Conservation (phyloP, 2,113 vertebrate genomes). For the Merops nubicus region DNA sequence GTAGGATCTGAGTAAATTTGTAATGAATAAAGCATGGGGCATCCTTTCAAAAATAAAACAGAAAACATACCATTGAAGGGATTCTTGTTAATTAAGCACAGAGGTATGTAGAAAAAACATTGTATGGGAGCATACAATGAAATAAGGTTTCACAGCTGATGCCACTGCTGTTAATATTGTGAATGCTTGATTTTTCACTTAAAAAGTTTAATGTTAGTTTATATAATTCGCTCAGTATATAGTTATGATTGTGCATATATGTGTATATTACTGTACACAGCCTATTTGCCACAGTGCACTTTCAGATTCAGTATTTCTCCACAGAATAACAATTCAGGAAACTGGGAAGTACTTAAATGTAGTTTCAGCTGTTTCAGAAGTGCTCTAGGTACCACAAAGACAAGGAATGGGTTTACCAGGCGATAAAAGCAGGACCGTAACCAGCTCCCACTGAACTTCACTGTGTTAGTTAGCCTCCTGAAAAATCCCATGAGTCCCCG, state of each 20-base stretch:
- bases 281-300: neutral
- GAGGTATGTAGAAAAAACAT: neutral
- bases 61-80: neutral
- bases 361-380: neutral
- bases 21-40: slow-evolving; percentile 18
- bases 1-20: neutral
- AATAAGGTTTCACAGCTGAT: neutral
- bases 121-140: neutral
- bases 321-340: neutral
- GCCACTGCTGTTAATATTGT: neutral
- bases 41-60: slow-evolving; percentile 12
- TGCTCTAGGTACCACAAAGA: neutral
- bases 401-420: neutral
- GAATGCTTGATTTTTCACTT: neutral
- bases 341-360: neutral
- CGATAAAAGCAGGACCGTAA: neutral
- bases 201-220: neutral
- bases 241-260: neutral
- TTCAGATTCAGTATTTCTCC: neutral
- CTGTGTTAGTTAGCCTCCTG: neutral
- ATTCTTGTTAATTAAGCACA: neutral
- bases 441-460: neutral
- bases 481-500: neutral
- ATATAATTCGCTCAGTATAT: neutral
- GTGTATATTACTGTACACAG: neutral